These are phyloP conservation scores for Mobula birostris DNA, from an alignment of 2,113 vertebrate genomes.

Conservation along the genomic window DNA sequence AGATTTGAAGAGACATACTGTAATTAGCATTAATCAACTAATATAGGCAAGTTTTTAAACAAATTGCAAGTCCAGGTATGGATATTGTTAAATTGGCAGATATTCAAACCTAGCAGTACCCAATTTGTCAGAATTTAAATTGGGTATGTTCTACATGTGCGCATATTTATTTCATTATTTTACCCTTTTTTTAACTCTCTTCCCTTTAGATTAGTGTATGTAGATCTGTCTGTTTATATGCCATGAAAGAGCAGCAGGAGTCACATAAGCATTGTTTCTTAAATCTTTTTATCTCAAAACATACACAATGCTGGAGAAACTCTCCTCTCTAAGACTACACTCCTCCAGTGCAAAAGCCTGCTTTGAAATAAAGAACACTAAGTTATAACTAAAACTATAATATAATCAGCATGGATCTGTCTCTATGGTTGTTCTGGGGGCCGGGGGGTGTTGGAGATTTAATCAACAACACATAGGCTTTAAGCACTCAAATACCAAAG, in stretches of 20 bases:
- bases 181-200: not conserved
- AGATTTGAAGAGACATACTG: not conserved
- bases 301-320: too few relatives aligned
- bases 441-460: not conserved
- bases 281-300: not conserved
- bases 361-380: not conserved
- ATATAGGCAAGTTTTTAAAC: not conserved
- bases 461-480: not conserved
- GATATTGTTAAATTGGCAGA: not conserved
- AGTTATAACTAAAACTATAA: not conserved
- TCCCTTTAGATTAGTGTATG: not conserved
- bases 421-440: not conserved
- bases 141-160: not conserved
- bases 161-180: not conserved
- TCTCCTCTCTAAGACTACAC: not conserved
- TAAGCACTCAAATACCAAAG: not conserved
- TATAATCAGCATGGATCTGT: not conserved
- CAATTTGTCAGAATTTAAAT: not conserved
- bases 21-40: not conserved
- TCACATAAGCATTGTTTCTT: not conserved
- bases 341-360: not conserved
- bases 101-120: too few relatives aligned
- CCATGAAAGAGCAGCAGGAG: not conserved
- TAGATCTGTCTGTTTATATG: not conserved
- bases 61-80: not conserved